Evolutionary conservation across 1,140 invertebrate species (phyloP).

Genomic region (Cyrtorhinus lividipennis): DNA sequence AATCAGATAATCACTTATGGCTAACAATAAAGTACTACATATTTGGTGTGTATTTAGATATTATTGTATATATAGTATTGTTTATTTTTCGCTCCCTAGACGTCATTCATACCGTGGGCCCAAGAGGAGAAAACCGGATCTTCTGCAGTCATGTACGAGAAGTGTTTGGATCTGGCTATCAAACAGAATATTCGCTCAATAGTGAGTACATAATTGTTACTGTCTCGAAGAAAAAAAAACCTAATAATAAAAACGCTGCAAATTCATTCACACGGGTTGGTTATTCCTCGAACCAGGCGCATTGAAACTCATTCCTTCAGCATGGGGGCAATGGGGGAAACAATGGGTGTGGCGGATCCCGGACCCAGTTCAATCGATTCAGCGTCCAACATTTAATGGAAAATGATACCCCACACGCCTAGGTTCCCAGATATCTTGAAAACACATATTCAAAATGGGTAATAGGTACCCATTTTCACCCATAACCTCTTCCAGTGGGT

Average conservation of each 20-base stretch:
- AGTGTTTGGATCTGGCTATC: conserved; percentile 41
- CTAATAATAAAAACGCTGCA: too few species aligned
- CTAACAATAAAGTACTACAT: too few species aligned
- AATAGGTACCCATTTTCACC: too few species aligned
- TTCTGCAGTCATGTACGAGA: conserved; percentile 50
- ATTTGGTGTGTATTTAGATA: too few species aligned
- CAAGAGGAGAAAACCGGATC: conserved; percentile 50
- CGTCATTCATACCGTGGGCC: conserved; percentile 72
- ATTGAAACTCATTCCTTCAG: neutral
- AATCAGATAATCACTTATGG: neutral
- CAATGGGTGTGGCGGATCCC: neutral
- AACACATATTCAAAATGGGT: too few species aligned
- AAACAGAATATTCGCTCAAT: conserved; percentile 49
- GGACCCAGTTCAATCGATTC: neutral
- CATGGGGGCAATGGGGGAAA: neutral
- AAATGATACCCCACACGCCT: too few species aligned
- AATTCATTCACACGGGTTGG: neutral
- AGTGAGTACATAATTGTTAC: conserved; percentile 28
- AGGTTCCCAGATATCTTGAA: too few species aligned
- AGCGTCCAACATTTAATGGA: too few species aligned
- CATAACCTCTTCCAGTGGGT: too few species aligned
- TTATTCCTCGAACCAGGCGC: neutral
- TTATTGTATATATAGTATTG: conserved; percentile 22
- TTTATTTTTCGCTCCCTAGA: conserved; percentile 36
- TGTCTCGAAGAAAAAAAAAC: too few species aligned